Evolutionary conservation across 64 coral and sea anemone genomes (phyloP), one percentile per base, ranked within the genome.

Genomic region (Dendrophyllia cribrosa): DNA sequence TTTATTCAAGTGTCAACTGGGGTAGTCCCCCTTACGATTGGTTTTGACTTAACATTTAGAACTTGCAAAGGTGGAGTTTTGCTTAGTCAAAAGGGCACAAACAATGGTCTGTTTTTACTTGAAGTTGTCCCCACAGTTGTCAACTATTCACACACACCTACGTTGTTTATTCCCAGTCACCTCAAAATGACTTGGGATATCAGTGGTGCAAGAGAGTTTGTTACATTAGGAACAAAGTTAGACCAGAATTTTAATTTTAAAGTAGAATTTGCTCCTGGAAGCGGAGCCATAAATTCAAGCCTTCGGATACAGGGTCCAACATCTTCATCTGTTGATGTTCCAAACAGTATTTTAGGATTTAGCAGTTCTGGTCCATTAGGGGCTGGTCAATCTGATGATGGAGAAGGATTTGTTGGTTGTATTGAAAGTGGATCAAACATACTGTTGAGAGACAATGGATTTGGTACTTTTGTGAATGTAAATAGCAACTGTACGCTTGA

Each of bases 11-110:
- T 90, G 9, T 23, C 51, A 14, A 51, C 82, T 26, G 73, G 53
- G 70, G 66, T 46, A 3, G 59, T 95, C 61, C 78, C 89, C 13
- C 72, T 95, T 6, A 64, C 22, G 7, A 56, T 45, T 77, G 73
- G 88, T 74, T 95, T 95, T 87, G 66, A 77, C 6, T 86, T 95
- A 48, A 49, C 15, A 8, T 95, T 95, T 67, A 90, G 94, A 74
- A 95, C 94, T 86, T 95, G 94, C 69, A 59, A 87, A 25, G 94
- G 94, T 80, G 94, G 94, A 24, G 64, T 22, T 20, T 81, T 95
- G 55, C 64, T 95, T 13, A 47, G 55, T 63, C 94, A 95, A 90
- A 71, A 17, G 15, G 94, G 94, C 11, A 11, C 51, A 88, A 78
- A 53, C 19, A 78, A 88, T 91, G 83, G 77, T 74, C 91, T 79